These are phyloP conservation scores for Cebidichthys violaceus DNA, from an alignment of 2,113 vertebrate genomes.

Conservation along the genomic window DNA sequence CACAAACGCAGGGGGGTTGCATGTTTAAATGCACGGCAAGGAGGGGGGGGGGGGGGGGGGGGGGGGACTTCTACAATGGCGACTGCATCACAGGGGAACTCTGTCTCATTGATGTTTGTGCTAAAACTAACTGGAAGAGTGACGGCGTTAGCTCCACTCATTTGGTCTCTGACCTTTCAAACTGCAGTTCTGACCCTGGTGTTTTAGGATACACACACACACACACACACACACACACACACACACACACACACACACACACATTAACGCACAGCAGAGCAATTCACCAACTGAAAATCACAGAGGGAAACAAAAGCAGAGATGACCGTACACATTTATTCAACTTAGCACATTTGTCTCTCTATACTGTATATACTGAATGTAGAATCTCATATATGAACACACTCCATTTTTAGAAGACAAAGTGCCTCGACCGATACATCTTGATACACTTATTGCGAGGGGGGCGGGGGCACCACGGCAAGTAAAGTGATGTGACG, in stretches of 20 bases:
- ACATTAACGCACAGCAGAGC: constrained; percentile 67
- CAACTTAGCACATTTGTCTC: constrained; percentile 68
- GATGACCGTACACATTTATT: constrained; percentile 78
- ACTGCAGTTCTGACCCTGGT: constrained; percentile 57
- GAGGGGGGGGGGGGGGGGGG: background rate
- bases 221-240: constrained; percentile 58
- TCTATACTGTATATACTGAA: constrained; percentile 79
- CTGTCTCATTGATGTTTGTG: constrained; percentile 51
- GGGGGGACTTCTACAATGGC: constrained; percentile 66
- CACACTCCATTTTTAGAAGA: constrained; percentile 76
- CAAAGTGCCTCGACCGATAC: constrained; percentile 82
- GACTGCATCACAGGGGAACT: constrained; percentile 46
- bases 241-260: constrained; percentile 60
- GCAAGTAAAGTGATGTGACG: constrained; percentile 76
- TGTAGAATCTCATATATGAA: constrained; percentile 70
- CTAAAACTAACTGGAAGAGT: constrained; percentile 59
- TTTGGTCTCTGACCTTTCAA: constrained; percentile 44
- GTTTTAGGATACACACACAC: constrained; percentile 55
- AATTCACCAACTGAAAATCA: constrained; percentile 75
- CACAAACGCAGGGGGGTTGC: constrained; percentile 57
- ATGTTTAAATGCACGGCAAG: constrained; percentile 16
- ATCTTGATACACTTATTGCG: constrained; percentile 86
- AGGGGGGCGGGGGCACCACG: constrained; percentile 72
- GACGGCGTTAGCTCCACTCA: constrained; percentile 48
- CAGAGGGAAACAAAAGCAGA: constrained; percentile 74